Conservation (phyloP, 2,888 invertebrate species). For the Eledona agricola region DNA sequence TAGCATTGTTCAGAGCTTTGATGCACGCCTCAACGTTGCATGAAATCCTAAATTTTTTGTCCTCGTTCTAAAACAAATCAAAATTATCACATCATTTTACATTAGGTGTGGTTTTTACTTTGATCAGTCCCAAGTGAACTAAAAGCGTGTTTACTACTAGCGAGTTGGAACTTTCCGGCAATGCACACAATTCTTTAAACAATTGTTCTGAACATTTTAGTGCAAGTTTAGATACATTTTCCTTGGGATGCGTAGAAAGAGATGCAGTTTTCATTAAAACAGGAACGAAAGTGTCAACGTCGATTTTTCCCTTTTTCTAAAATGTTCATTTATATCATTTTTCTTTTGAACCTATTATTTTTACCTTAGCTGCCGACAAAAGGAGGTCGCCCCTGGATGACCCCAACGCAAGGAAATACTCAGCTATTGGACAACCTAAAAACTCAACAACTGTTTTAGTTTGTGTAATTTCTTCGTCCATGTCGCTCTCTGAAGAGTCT, state of each 20-base stretch:
- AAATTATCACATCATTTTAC: too few species aligned
- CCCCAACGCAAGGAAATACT: constrained; percentile 64
- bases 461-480: constrained; percentile 48
- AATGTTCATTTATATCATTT: too few species aligned
- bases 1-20: constrained; percentile 65
- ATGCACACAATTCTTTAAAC: constrained; percentile 66
- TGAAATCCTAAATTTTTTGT: constrained; percentile 69
- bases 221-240: constrained; percentile 60
- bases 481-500: constrained; percentile 47
- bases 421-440: constrained; percentile 61
- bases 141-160: constrained; percentile 72
- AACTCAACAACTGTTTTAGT: constrained; percentile 61
- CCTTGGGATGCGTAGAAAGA: constrained; percentile 66
- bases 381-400: constrained; percentile 56
- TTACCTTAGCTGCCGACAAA: constrained; percentile 57
- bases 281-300: constrained; percentile 59
- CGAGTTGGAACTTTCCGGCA: constrained; percentile 65
- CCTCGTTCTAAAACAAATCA: constrained; percentile 73
- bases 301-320: constrained; percentile 46
- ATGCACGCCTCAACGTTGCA: constrained; percentile 73
- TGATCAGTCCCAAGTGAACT: constrained; percentile 74
- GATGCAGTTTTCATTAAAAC: constrained; percentile 67
- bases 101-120: constrained; percentile 72
- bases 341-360: constrained; percentile 5
- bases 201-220: constrained; percentile 63